phyloP scores from a whole-genome alignment of 2,888 invertebrate species.

The Trissolcus brochymenae region DNA sequence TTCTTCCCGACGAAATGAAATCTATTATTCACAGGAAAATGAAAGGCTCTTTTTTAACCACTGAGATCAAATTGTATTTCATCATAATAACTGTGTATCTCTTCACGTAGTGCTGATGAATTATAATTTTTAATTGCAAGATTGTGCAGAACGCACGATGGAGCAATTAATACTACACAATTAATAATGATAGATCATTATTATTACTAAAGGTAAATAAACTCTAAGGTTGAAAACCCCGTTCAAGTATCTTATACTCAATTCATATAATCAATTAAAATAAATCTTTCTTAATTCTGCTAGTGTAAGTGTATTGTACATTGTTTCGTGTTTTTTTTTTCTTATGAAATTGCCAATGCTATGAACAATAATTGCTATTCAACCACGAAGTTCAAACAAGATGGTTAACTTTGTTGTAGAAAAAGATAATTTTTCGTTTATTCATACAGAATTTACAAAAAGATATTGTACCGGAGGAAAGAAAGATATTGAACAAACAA shows the following conservation, averaged over 20 bases:
- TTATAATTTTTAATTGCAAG: constrained; percentile 20
- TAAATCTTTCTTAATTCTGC: too few relatives aligned
- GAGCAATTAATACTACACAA: constrained; percentile 16
- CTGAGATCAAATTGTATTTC: constrained; percentile 10
- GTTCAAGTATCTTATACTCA: neutral
- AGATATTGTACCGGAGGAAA: neutral
- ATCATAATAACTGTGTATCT: constrained; percentile 18
- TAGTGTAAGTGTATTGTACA: too few relatives aligned
- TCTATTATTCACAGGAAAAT: constrained; percentile 25
- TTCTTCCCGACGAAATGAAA: neutral
- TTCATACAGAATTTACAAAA: neutral
- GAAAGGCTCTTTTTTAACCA: constrained; percentile 12
- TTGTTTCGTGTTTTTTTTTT: too few relatives aligned
- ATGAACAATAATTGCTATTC: too few relatives aligned
- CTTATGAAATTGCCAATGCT: too few relatives aligned
- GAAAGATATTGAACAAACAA: neutral
- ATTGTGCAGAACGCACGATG: constrained; percentile 12
- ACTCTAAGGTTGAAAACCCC: neutral
- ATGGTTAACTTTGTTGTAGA: too few relatives aligned
- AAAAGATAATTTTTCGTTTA: neutral
- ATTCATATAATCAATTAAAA: neutral
- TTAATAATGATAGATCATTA: constrained; percentile 15
- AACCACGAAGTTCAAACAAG: too few relatives aligned
- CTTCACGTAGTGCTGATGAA: constrained; percentile 23
- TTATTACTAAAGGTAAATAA: constrained; percentile 33